Evolutionary conservation across 2,113 vertebrate genomes (phyloP).

Genomic region (Nothocercus nigrocapillus): DNA sequence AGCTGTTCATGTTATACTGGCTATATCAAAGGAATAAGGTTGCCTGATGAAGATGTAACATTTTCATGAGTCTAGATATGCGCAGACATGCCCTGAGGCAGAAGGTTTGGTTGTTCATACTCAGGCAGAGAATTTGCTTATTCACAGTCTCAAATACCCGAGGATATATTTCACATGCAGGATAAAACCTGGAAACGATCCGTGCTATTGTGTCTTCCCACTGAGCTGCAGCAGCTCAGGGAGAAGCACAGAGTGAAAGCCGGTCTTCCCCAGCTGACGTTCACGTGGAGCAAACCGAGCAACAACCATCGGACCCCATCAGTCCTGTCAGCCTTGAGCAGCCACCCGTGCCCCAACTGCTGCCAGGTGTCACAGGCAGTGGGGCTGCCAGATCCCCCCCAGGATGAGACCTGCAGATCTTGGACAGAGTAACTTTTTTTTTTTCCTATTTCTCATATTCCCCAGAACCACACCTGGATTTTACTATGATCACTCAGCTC

Average conservation of each 20-base stretch:
- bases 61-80: background rate
- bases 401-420: background rate
- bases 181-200: background rate
- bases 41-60: background rate
- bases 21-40: background rate
- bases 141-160: background rate
- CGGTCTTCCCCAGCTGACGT: background rate
- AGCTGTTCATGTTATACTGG: background rate
- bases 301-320: fast-evolving
- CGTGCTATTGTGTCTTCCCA: background rate
- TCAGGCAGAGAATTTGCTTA: background rate
- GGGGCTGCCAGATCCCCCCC: background rate
- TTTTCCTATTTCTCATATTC: background rate
- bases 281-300: background rate
- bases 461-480: background rate
- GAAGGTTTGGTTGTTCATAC: background rate
- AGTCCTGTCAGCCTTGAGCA: background rate
- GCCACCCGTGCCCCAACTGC: background rate
- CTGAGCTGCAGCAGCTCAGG: background rate
- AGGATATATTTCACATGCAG: background rate
- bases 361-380: background rate
- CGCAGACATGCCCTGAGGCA: background rate
- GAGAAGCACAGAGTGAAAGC: background rate
- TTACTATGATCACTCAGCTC: background rate
- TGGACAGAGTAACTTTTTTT: background rate